Conservation (phyloP, 1,140 invertebrate genomes). For the Pseudomyrmex concolor region DNA sequence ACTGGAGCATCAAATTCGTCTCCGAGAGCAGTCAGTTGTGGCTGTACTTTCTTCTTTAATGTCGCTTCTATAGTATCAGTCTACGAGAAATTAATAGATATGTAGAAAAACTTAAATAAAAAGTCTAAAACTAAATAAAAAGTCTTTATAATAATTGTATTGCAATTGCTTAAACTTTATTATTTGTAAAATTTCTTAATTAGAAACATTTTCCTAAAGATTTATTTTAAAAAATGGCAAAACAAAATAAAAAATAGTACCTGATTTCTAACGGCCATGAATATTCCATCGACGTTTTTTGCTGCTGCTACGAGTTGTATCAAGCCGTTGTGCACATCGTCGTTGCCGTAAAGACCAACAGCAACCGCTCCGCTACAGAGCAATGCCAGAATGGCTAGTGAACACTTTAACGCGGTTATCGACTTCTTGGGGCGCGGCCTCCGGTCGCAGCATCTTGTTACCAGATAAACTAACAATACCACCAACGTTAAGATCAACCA, state of each 20-base stretch:
- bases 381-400: slow-evolving; percentile 93
- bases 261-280: slow-evolving; percentile 91
- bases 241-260: slow-evolving; percentile 76
- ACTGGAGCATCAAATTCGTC: slow-evolving; percentile 91
- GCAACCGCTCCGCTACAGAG: slow-evolving; percentile 92
- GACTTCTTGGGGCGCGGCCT: slow-evolving; percentile 93
- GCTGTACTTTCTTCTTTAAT: slow-evolving; percentile 88
- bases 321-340: slow-evolving; percentile 96
- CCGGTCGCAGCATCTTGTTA: slow-evolving; percentile 96
- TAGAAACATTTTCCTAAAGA: background rate
- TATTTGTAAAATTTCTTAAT: background rate
- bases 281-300: slow-evolving; percentile 90
- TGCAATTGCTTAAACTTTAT: background rate
- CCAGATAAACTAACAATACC: slow-evolving; percentile 94
- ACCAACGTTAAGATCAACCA: slow-evolving; percentile 95
- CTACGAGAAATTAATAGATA: slow-evolving; percentile 72
- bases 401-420: slow-evolving; percentile 93
- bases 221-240: background rate
- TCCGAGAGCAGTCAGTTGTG: slow-evolving; percentile 88
- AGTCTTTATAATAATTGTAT: too few relatives aligned
- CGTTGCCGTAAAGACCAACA: slow-evolving; percentile 96
- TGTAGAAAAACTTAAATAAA: background rate
- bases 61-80: slow-evolving; percentile 86
- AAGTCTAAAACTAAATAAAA: background rate
- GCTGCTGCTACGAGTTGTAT: slow-evolving; percentile 92